A percentile compares a stretch with the other conserved stretches of the same genome.
Conservation (phyloP, 2,888 invertebrate genomes). For the Drosophila borborema region DNA sequence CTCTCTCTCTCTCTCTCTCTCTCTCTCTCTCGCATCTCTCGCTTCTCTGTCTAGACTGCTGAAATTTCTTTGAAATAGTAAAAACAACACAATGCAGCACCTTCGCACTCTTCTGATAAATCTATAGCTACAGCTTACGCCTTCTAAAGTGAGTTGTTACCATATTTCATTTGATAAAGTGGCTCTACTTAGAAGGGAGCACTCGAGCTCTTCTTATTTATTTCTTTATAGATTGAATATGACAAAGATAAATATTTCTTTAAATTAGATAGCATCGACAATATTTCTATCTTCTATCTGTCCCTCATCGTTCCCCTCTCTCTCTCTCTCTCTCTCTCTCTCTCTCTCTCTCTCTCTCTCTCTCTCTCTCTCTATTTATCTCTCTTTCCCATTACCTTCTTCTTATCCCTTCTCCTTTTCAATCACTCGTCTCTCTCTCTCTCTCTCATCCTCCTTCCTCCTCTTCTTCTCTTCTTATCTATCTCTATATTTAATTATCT, state of each 20-base stretch:
- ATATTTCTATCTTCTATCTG: background rate
- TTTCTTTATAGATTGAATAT: background rate
- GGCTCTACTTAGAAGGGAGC: background rate
- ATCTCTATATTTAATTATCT: no score
- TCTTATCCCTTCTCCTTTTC: no score
- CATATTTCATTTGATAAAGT: background rate
- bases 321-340: background rate
- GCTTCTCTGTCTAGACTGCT: background rate
- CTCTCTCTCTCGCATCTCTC: background rate
- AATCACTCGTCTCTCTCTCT: background rate
- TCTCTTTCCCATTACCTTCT: no score
- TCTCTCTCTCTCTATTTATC: background rate
- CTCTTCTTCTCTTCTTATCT: background rate
- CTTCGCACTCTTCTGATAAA: background rate
- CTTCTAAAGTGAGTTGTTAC: background rate
- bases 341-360: background rate
- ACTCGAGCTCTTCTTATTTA: background rate
- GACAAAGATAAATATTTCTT: no score
- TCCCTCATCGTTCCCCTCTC: background rate
- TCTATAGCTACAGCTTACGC: background rate
- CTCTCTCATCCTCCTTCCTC: background rate
- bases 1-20: background rate
- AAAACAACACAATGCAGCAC: background rate
- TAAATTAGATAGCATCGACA: no score
- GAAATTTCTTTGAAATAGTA: background rate